Percentiles rank a stretch among this genome's conserved stretches.
phyloP scores from a whole-genome alignment of 2,113 vertebrate species.

The Coturnix japonica region DNA sequence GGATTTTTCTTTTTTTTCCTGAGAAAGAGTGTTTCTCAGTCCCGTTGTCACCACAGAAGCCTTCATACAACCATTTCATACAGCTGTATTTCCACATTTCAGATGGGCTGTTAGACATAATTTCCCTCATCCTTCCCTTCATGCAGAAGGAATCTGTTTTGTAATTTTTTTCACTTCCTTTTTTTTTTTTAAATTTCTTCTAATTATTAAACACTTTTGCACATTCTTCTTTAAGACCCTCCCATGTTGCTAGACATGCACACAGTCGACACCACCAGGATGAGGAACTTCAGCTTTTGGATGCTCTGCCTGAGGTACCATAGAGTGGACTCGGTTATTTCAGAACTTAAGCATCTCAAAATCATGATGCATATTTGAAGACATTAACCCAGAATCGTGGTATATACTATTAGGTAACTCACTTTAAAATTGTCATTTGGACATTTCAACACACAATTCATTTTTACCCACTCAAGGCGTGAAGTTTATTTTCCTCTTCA shows the following conservation, averaged over 20 bases:
- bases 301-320: neutral
- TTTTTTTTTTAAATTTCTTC: neutral
- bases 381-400: neutral
- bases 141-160: neutral
- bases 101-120: neutral
- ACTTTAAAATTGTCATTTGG: neutral
- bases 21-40: neutral
- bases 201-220: neutral
- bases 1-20: neutral
- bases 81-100: neutral
- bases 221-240: neutral
- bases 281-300: neutral
- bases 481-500: neutral
- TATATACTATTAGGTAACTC: neutral
- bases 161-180: constrained; percentile 2
- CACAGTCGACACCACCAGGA: neutral
- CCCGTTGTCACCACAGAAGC: neutral
- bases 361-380: neutral
- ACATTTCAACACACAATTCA: neutral
- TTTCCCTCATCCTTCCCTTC: neutral
- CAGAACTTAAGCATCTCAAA: neutral
- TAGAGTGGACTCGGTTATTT: neutral
- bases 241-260: neutral
- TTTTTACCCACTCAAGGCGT: neutral
- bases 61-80: neutral